Percentiles rank a stretch among this genome's conserved stretches.
Conservation (phyloP, 2,888 invertebrate species). For the Serripes groenlandicus region DNA sequence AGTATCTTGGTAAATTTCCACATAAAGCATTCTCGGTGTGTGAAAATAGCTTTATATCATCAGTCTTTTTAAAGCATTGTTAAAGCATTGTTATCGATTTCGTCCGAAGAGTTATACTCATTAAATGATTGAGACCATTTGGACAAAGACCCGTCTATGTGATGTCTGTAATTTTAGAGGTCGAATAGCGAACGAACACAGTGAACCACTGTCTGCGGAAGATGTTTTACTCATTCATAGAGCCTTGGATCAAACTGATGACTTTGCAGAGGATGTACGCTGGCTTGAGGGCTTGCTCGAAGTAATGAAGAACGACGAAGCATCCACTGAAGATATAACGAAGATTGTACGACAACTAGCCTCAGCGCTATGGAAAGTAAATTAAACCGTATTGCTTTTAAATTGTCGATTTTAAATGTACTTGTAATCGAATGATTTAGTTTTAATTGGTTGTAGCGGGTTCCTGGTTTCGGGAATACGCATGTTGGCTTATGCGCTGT, state of each 20-base stretch:
- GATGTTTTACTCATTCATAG: conserved; percentile 34
- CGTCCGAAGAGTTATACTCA: no score
- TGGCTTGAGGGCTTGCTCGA: conserved; percentile 35
- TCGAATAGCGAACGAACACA: conserved; percentile 21
- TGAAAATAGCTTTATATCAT: no score
- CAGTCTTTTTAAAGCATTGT: no score
- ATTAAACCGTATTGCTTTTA: background rate
- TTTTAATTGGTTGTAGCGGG: no score
- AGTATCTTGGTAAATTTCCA: no score
- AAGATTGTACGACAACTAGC: conserved; percentile 11
- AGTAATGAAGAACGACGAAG: background rate
- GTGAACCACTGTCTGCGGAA: conserved; percentile 16
- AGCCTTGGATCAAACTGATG: background rate
- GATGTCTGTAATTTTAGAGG: conserved; percentile 37
- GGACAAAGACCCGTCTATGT: no score
- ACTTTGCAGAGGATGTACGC: conserved; percentile 29
- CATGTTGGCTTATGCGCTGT: no score
- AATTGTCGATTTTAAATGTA: background rate
- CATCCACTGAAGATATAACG: background rate
- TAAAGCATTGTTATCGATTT: no score
- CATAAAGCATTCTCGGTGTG: no score
- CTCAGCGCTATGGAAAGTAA: conserved; percentile 4
- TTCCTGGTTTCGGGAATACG: no score
- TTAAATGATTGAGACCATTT: no score
- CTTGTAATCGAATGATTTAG: no score